Evolutionary conservation across 2,797 vertebrate genomes (phyloP).

Genomic region (Hydrolagus colliei): DNA sequence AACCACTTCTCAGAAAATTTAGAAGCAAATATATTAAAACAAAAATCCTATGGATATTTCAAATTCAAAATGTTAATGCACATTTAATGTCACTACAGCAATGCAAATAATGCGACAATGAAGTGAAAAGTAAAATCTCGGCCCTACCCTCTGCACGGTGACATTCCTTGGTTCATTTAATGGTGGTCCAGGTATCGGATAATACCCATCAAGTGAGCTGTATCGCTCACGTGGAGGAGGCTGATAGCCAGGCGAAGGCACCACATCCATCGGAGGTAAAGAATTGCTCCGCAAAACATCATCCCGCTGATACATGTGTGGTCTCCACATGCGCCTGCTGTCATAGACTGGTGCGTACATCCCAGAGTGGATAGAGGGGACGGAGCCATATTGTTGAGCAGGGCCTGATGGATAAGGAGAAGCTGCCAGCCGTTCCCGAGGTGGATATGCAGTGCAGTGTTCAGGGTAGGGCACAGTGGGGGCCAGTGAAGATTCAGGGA

Average conservation of each 20-base stretch:
- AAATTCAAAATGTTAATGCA: background rate
- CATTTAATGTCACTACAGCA: background rate
- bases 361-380: slow-evolving; percentile 71
- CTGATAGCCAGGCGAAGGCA: slow-evolving; percentile 88
- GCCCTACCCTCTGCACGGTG: slow-evolving; percentile 74
- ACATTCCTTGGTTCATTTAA: slow-evolving; percentile 70
- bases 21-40: background rate
- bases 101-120: background rate
- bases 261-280: slow-evolving; percentile 84
- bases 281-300: slow-evolving; percentile 89
- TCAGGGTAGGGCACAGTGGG: slow-evolving; percentile 72
- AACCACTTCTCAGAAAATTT: slow-evolving; percentile 27
- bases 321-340: slow-evolving; percentile 89
- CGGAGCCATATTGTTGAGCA: slow-evolving; percentile 71
- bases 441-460: slow-evolving; percentile 70
- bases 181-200: slow-evolving; percentile 69
- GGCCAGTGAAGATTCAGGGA: slow-evolving; percentile 77
- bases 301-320: slow-evolving; percentile 86
- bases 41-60: too few relatives aligned
- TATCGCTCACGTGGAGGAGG: slow-evolving; percentile 82
- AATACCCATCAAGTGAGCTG: slow-evolving; percentile 88
- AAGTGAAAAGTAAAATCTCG: background rate
- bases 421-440: slow-evolving; percentile 62
- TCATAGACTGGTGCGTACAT: slow-evolving; percentile 89
- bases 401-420: slow-evolving; percentile 64